Conservation (phyloP, 2,113 vertebrate species). For the Stigmatopora argus region DNA sequence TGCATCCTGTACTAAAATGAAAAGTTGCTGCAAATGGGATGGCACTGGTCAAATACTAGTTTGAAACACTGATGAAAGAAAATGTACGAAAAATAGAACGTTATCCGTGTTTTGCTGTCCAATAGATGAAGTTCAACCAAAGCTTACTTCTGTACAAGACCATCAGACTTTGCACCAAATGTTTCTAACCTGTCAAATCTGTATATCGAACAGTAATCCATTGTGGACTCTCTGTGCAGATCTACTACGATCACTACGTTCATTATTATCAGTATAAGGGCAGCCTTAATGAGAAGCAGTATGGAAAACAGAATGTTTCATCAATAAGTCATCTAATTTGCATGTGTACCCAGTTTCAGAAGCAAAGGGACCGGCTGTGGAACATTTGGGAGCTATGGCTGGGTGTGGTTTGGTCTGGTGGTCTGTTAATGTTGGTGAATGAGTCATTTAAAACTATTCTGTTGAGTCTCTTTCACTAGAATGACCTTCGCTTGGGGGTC, state of each 20-base stretch:
- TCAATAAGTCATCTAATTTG: background rate
- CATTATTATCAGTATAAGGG: background rate
- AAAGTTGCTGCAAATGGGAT: too few relatives aligned
- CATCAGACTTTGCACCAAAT: too few relatives aligned
- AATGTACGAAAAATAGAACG: too few relatives aligned
- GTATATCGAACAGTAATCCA: background rate
- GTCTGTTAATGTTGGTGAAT: slow-evolving; percentile 45
- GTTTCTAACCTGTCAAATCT: background rate
- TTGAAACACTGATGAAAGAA: too few relatives aligned
- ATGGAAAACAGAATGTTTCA: background rate
- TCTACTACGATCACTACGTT: background rate
- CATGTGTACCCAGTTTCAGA: background rate
- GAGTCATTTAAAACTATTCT: slow-evolving; percentile 59
- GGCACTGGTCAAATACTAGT: too few relatives aligned
- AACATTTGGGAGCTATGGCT: slow-evolving; percentile 36
- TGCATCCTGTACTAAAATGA: too few relatives aligned
- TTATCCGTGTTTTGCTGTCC: too few relatives aligned
- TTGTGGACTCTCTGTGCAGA: background rate
- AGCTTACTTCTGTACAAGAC: too few relatives aligned
- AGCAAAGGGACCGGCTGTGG: slow-evolving; percentile 13
- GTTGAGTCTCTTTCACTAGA: slow-evolving; percentile 43
- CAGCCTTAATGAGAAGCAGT: background rate
- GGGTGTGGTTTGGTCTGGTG: slow-evolving; percentile 47
- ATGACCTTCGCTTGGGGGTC: slow-evolving; percentile 32
- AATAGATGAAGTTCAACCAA: too few relatives aligned